phyloP scores from a whole-genome alignment of 2,113 vertebrate species.

The Tychaedon coryphoeus region DNA sequence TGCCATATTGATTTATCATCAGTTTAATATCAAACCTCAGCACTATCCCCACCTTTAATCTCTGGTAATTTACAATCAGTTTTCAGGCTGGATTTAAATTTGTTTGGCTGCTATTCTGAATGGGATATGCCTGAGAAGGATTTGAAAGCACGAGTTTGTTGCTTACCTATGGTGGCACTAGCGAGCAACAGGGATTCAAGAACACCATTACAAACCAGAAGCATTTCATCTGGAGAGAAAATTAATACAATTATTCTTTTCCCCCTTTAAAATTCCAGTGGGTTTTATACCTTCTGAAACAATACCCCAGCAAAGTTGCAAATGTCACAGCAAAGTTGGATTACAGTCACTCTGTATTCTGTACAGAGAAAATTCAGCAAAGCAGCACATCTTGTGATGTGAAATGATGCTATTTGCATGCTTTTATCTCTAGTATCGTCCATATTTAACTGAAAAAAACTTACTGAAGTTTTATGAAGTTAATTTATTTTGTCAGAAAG shows the following conservation, averaged over 20 bases:
- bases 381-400: neutral
- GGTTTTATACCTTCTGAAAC: neutral
- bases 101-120: neutral
- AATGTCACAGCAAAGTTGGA: neutral
- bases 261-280: neutral
- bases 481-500: neutral
- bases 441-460: neutral
- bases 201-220: neutral
- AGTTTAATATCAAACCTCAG: neutral
- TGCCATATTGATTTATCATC: neutral
- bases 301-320: neutral
- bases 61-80: neutral
- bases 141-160: neutral
- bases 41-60: neutral
- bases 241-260: neutral
- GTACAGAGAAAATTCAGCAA: neutral
- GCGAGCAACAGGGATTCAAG: neutral
- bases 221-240: neutral
- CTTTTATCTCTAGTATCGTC: neutral
- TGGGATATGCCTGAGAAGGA: neutral
- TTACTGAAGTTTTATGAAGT: neutral
- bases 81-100: neutral
- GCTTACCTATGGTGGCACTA: conserved; percentile 48
- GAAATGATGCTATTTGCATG: neutral
- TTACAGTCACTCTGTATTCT: neutral